Evolutionary conservation across 2,797 vertebrate genomes (phyloP).

Genomic region (Pelodytes ibericus): DNA sequence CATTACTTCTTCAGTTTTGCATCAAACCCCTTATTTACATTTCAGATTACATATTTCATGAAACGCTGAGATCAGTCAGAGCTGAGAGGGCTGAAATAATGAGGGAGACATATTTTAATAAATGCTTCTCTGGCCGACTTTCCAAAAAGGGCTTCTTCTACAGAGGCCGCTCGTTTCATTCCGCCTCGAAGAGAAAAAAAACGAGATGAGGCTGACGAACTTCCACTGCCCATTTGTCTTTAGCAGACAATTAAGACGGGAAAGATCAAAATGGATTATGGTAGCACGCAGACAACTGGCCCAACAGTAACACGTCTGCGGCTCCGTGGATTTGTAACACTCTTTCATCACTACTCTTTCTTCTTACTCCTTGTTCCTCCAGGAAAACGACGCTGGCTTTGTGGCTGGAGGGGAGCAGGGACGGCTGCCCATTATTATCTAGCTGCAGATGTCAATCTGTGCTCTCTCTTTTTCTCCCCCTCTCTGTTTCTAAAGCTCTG

Average conservation of each 20-base stretch:
- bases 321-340: slow-evolving; percentile 81
- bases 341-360: slow-evolving; percentile 85
- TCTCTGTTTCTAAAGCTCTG: slow-evolving; percentile 82
- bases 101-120: slow-evolving; percentile 86
- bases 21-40: slow-evolving; percentile 93
- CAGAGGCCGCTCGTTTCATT: slow-evolving; percentile 77
- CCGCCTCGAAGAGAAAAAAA: slow-evolving; percentile 70
- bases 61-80: slow-evolving; percentile 81
- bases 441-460: slow-evolving; percentile 87
- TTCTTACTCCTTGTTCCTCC: slow-evolving; percentile 84
- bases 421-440: slow-evolving; percentile 90
- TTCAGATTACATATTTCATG: slow-evolving; percentile 90
- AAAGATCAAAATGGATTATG: slow-evolving; percentile 91
- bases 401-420: slow-evolving; percentile 89
- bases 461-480: slow-evolving; percentile 66
- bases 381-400: slow-evolving; percentile 84
- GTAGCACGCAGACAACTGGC: slow-evolving; percentile 86
- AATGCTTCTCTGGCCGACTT: slow-evolving; percentile 79
- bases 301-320: slow-evolving; percentile 84
- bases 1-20: slow-evolving; percentile 84
- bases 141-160: slow-evolving; percentile 77
- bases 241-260: slow-evolving; percentile 88
- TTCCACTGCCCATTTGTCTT: slow-evolving; percentile 82
- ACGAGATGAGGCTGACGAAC: slow-evolving; percentile 81
- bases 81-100: slow-evolving; percentile 82